These are phyloP conservation scores for Epistrophella euchroma DNA, from an alignment of 2,888 invertebrate species.

Conservation along the genomic window DNA sequence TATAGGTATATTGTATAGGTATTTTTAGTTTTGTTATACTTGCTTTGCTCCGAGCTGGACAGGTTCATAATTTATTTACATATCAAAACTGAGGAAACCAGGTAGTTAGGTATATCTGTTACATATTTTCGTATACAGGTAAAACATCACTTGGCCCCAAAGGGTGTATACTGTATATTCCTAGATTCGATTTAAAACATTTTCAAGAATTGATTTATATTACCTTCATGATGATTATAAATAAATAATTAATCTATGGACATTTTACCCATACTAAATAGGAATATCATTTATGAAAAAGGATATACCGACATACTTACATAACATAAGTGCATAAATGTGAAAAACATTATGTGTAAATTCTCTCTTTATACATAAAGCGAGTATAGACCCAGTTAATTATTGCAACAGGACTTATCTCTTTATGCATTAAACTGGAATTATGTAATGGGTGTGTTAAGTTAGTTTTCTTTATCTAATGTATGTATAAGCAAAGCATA, in stretches of 20 bases:
- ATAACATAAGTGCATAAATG: neutral
- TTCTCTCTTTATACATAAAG: neutral
- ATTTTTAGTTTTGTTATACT: neutral
- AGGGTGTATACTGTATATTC: neutral
- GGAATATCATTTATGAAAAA: neutral
- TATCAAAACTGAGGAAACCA: neutral
- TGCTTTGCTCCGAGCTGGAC: slow-evolving; percentile 33
- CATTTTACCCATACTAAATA: slow-evolving; percentile 10
- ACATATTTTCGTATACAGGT: neutral
- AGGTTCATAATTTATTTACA: slow-evolving; percentile 41
- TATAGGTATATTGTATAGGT: neutral
- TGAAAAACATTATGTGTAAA: neutral
- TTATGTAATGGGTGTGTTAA: too few relatives aligned
- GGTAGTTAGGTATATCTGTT: neutral
- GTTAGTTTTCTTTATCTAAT: too few relatives aligned
- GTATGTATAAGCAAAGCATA: too few relatives aligned
- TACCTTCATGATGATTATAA: slow-evolving; percentile 25
- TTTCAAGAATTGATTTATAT: slow-evolving; percentile 36
- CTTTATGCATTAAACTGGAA: too few relatives aligned
- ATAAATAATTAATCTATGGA: slow-evolving; percentile 18
- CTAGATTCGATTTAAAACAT: neutral
- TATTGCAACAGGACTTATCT: neutral
- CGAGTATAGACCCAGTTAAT: neutral
- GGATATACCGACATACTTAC: neutral
- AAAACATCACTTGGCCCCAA: slow-evolving; percentile 16